A percentile compares a stretch with the other conserved stretches of the same genome.
phyloP scores from a whole-genome alignment of 2,888 invertebrate species.

The Hydraecia micacea region DNA sequence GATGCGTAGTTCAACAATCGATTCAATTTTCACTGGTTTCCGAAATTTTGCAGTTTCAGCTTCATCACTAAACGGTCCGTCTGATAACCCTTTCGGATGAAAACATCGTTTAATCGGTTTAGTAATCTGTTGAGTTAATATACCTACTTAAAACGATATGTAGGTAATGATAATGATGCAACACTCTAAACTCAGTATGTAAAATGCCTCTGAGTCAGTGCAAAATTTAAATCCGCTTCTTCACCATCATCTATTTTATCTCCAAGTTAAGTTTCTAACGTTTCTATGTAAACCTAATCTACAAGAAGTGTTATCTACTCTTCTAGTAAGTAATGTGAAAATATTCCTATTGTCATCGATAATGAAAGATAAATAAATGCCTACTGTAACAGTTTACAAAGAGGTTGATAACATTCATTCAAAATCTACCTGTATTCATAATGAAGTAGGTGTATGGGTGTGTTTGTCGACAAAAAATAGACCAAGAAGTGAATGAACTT shows the following conservation, averaged over 20 bases:
- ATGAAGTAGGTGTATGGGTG: slow-evolving; percentile 53
- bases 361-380: slow-evolving; percentile 12
- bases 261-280: neutral
- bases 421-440: slow-evolving; percentile 56
- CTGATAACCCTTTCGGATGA: neutral
- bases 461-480: slow-evolving; percentile 77
- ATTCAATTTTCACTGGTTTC: neutral
- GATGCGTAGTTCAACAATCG: neutral
- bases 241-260: slow-evolving; percentile 5
- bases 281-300: slow-evolving; percentile 25
- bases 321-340: slow-evolving; percentile 36
- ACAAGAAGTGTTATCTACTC: slow-evolving; percentile 1
- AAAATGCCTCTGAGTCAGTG: slow-evolving; percentile 17
- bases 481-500: slow-evolving; percentile 85
- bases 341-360: slow-evolving; percentile 29
- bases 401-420: slow-evolving; percentile 54
- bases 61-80: neutral
- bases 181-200: slow-evolving; percentile 3
- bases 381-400: slow-evolving; percentile 36
- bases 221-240: slow-evolving; percentile 7
- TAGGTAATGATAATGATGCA: neutral
- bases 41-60: neutral
- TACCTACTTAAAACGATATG: neutral
- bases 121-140: neutral
- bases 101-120: neutral